Evolutionary conservation across 2,797 vertebrate species (phyloP), one percentile per base, ranked within the genome.

Genomic region (Gymnodraco acuticeps): DNA sequence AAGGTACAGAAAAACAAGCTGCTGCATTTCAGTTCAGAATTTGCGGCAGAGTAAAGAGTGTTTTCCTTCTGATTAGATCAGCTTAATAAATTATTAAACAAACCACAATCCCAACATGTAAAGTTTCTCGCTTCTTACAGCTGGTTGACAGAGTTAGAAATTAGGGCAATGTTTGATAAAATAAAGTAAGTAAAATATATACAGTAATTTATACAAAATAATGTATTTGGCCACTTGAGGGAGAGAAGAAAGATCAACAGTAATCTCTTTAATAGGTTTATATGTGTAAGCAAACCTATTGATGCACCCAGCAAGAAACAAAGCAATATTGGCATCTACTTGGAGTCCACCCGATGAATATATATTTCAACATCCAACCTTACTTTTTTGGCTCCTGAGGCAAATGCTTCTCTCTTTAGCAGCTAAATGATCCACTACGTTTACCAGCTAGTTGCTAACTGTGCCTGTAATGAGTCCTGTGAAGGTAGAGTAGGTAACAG

Each of bases 1-100:
- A 23, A 13, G 46, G 55, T 56, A 41, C 60, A 66, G 23, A 46
- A 14, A 48, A 59, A 54, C 41, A 61, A 80, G 63, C 54, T 58
- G 45, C 50, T 48, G 72, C 13, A 15, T 77, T 62, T 75, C 47
- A 54, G 50, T 61, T 71, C 31, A 31, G 46, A 74, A 38, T 47
- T 3, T 67, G 27, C 14, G 45, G n/a, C 10, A 73, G 42, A 69
- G 31, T 50, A 33, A 54, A 60, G 12, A 63, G 31, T 27, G 52
- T 75, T 75, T 41, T 41, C n/a, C 27, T 54, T 60, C 17, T 66
- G 1, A 59, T 10, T 51, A 4, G 9, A 55, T 59, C 15, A 14
- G 2, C 54, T 54, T n/a, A 14, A 54, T 16, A 42, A 15, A 52
- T 16, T 54, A 27, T 55, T 4, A 72, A 75, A 68, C 55, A 72